Evolutionary conservation across 2,888 invertebrate species (phyloP).

Genomic region (Cataglyphis cursor): DNA sequence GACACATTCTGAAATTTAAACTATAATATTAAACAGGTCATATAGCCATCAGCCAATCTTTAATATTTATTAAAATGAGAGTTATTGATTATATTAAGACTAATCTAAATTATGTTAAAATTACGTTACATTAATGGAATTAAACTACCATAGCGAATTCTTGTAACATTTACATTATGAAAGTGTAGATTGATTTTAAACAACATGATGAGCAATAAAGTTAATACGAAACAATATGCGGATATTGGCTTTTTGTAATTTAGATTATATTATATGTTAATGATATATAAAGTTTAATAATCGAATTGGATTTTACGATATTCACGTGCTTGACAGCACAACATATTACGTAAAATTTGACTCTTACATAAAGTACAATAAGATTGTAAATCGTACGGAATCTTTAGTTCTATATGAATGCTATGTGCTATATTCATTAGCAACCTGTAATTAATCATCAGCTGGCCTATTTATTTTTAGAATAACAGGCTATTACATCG

Average conservation of each 20-base stretch:
- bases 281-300: neutral
- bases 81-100: neutral
- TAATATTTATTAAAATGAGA: neutral
- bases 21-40: neutral
- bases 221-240: neutral
- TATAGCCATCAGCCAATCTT: neutral
- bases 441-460: constrained; percentile 3
- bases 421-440: neutral
- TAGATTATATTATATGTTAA: neutral
- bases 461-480: neutral
- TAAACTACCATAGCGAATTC: neutral
- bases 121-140: neutral
- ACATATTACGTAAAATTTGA: neutral
- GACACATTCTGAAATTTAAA: neutral
- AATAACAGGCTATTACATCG: neutral
- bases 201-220: neutral
- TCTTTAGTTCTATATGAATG: neutral
- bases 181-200: neutral
- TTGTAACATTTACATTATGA: neutral
- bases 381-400: neutral
- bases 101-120: neutral
- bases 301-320: neutral
- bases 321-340: neutral
- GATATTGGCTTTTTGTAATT: constrained; percentile 11
- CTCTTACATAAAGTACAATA: neutral